Percentiles rank a stretch among this genome's conserved stretches.
Evolutionary conservation across 2,888 invertebrate genomes (phyloP).

Genomic region (Nymphalis polychloros): DNA sequence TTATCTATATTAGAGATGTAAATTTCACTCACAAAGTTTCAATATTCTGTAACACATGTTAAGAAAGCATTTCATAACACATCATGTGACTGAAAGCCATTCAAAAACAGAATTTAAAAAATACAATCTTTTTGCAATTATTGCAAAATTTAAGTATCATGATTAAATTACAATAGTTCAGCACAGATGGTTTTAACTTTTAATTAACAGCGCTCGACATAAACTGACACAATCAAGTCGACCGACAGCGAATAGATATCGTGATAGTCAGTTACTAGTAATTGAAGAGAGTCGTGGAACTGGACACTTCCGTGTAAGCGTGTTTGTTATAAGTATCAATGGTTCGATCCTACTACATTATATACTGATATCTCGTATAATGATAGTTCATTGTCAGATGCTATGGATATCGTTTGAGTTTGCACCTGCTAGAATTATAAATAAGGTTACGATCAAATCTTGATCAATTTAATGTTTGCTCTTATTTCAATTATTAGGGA

Average conservation of each 20-base stretch:
- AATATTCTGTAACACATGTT: too few species aligned
- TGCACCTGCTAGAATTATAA: constrained; percentile 18
- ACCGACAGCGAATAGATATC: background rate
- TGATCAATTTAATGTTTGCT: too few species aligned
- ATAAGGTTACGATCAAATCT: background rate
- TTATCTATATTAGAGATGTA: too few species aligned
- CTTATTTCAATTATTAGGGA: too few species aligned
- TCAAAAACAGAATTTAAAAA: background rate
- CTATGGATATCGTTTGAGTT: background rate
- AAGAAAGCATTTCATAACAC: too few species aligned
- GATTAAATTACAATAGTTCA: background rate
- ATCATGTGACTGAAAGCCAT: too few species aligned
- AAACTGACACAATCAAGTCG: constrained; percentile 7
- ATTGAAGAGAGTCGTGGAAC: constrained; percentile 4
- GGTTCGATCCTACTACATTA: background rate
- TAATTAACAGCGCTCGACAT: background rate
- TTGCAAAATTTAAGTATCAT: background rate
- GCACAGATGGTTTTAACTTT: constrained; percentile 10
- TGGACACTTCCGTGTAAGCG: background rate
- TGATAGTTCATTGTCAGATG: constrained; percentile 12
- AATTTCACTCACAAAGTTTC: too few species aligned
- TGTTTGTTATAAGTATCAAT: background rate
- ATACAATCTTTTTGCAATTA: background rate
- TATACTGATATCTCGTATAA: background rate
- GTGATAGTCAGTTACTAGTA: constrained; percentile 12